Conservation (phyloP, 92 coral and sea anemone genomes). For the Bergia sp. region DNA sequence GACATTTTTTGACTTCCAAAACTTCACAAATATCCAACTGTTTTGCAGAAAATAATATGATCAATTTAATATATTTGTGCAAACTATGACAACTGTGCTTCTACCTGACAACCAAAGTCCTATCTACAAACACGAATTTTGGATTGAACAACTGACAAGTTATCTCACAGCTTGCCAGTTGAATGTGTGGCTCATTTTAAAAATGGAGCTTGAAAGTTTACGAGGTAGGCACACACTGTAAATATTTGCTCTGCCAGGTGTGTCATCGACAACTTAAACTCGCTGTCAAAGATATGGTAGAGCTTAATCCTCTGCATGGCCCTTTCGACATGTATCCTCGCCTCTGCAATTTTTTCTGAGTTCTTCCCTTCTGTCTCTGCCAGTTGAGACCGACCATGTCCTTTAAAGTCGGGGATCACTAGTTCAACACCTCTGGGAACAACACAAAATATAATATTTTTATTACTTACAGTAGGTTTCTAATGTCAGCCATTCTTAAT, state of each 20-base stretch:
- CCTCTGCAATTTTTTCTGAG: conserved; percentile 50
- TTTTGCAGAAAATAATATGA: too few species aligned
- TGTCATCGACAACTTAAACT: conserved; percentile 40
- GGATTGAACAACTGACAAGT: too few species aligned
- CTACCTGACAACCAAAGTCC: too few species aligned
- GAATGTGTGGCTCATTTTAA: too few species aligned
- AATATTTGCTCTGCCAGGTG: conserved; percentile 35
- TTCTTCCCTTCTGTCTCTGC: conserved; percentile 30
- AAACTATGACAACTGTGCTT: too few species aligned
- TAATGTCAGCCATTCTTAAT: too few species aligned
- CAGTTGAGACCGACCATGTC: conserved; percentile 35
- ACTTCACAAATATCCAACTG: too few species aligned
- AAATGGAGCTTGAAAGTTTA: not conserved
- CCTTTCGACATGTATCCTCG: conserved; percentile 61
- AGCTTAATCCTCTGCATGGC: conserved; percentile 44
- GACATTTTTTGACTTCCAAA: not conserved
- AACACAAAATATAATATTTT: not conserved
- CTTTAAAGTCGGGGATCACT: conserved; percentile 38
- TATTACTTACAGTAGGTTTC: too few species aligned
- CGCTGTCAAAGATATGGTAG: conserved; percentile 38
- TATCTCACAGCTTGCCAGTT: too few species aligned
- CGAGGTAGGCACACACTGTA: conserved; percentile 47
- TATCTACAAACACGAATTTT: too few species aligned
- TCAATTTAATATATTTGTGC: too few species aligned
- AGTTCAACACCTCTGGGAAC: conserved; percentile 44